Percentiles rank a stretch among this genome's conserved stretches.
Evolutionary conservation across 2,888 invertebrate genomes (phyloP).

Genomic region (Parochlus steinenii): DNA sequence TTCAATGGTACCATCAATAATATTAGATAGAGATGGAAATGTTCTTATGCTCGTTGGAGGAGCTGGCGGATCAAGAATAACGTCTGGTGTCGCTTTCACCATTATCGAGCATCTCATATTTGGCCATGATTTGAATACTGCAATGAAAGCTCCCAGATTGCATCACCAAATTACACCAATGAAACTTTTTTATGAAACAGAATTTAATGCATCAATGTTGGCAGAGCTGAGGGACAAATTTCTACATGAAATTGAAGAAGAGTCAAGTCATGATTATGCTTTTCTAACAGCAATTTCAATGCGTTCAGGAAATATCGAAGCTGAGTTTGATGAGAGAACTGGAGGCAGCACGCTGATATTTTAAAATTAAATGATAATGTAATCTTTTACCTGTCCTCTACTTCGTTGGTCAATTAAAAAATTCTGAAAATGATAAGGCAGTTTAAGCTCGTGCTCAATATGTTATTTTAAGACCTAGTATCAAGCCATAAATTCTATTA

Average conservation of each 20-base stretch:
- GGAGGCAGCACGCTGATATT: slow-evolving; percentile 28
- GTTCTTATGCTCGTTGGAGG: slow-evolving; percentile 57
- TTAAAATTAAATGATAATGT: too few species aligned
- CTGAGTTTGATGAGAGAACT: slow-evolving; percentile 30
- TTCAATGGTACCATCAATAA: slow-evolving; percentile 76
- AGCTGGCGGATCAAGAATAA: slow-evolving; percentile 83
- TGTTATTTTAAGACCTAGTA: too few species aligned
- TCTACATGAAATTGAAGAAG: slow-evolving; percentile 35
- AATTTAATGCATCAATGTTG: slow-evolving; percentile 37
- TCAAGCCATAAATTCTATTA: too few species aligned
- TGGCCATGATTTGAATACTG: slow-evolving; percentile 42
- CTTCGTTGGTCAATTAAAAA: too few species aligned
- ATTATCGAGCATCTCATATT: slow-evolving; percentile 49
- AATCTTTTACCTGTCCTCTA: too few species aligned
- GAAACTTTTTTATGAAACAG: slow-evolving; percentile 46
- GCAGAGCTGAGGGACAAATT: slow-evolving; percentile 28
- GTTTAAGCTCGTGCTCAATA: too few species aligned
- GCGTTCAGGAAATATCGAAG: slow-evolving; percentile 26
- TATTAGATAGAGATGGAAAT: slow-evolving; percentile 45
- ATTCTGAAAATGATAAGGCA: too few species aligned
- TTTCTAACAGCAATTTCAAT: slow-evolving; percentile 39
- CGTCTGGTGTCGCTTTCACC: slow-evolving; percentile 59
- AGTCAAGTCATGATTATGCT: slow-evolving; percentile 42
- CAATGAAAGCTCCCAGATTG: slow-evolving; percentile 52
- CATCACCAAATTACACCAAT: slow-evolving; percentile 82